Percentiles rank a stretch among this genome's conserved stretches.
Evolutionary conservation across 2,888 invertebrate genomes (phyloP).

Genomic region (Pseudanteris insignis): DNA sequence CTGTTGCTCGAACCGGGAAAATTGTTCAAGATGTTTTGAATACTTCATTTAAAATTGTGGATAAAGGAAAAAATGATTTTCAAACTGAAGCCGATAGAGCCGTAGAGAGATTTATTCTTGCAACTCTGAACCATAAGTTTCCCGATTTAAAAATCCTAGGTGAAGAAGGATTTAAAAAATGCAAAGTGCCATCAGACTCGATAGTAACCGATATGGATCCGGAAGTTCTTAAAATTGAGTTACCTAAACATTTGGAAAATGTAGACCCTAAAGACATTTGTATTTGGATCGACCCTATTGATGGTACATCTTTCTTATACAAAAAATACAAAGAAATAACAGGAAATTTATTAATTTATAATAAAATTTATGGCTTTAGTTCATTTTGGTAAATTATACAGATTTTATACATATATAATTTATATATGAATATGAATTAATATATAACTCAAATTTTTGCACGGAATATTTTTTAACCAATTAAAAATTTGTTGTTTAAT

Average conservation of each 20-base stretch:
- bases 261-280: slow-evolving; percentile 85
- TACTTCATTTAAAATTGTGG: slow-evolving; percentile 88
- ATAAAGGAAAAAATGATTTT: slow-evolving; percentile 93
- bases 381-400: no score
- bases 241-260: slow-evolving; percentile 75
- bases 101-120: slow-evolving; percentile 92
- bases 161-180: slow-evolving; percentile 82
- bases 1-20: slow-evolving; percentile 84
- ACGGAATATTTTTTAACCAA: no score
- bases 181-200: slow-evolving; percentile 79
- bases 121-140: slow-evolving; percentile 84
- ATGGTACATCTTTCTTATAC: no score
- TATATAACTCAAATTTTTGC: no score
- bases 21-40: slow-evolving; percentile 92
- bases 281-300: slow-evolving; percentile 98
- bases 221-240: slow-evolving; percentile 72
- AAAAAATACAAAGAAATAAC: no score
- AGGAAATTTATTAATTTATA: no score
- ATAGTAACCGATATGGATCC: slow-evolving; percentile 78
- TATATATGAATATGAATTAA: no score
- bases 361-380: no score
- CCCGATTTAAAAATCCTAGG: slow-evolving; percentile 87
- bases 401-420: no score
- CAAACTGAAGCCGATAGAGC: slow-evolving; percentile 98
- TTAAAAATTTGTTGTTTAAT: no score